Conservation (phyloP, 2,888 invertebrate species). For the Dorcus parallelipipedus region DNA sequence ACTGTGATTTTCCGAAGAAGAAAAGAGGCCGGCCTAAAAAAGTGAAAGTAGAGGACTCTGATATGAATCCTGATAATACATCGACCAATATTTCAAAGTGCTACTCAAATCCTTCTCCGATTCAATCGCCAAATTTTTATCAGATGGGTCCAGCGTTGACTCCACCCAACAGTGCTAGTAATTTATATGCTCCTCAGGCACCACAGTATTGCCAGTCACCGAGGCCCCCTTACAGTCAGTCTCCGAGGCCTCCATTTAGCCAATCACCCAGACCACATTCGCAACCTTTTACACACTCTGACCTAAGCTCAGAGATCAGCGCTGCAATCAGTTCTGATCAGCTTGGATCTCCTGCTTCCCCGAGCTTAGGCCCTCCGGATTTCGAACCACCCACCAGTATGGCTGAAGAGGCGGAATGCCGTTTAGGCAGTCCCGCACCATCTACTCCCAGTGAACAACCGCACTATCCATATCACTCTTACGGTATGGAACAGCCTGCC, state of each 20-base stretch:
- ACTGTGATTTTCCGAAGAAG: conserved; percentile 73
- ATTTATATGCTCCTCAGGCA: conserved; percentile 42
- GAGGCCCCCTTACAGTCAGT: conserved; percentile 40
- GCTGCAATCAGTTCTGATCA: conserved; percentile 72
- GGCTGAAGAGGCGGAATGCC: conserved; percentile 53
- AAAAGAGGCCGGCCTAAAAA: conserved; percentile 87
- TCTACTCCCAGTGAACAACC: conserved; percentile 44
- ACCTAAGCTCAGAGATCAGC: conserved; percentile 73
- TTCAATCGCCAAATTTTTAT: conserved; percentile 52
- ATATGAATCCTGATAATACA: conserved; percentile 41
- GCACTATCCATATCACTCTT: conserved; percentile 45
- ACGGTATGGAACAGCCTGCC: conserved; percentile 44
- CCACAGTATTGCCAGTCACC: conserved; percentile 43
- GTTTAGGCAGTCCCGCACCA: conserved; percentile 53
- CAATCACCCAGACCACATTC: conserved; percentile 49
- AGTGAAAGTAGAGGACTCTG: conserved; percentile 53
- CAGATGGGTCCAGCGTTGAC: conserved; percentile 46
- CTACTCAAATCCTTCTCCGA: conserved; percentile 51
- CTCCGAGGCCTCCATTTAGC: conserved; percentile 38
- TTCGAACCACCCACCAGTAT: conserved; percentile 69
- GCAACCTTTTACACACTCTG: conserved; percentile 64
- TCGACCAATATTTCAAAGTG: conserved; percentile 50
- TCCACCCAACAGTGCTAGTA: conserved; percentile 44
- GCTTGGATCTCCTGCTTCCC: conserved; percentile 66
- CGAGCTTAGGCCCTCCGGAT: conserved; percentile 67